phyloP scores from a whole-genome alignment of 2,113 vertebrate genomes.

The Syngnathus floridae region DNA sequence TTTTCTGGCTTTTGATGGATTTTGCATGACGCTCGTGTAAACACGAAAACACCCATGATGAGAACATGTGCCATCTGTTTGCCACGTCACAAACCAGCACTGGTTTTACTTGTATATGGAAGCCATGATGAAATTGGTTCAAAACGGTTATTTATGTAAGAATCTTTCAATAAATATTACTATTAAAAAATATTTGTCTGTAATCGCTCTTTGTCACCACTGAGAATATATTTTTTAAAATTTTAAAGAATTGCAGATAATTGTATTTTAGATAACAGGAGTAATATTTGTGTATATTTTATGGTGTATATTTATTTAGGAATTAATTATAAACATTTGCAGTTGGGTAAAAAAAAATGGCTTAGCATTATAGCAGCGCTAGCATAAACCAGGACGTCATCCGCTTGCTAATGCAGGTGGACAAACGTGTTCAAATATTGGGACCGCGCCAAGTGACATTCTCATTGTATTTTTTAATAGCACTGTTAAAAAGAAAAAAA shows the following conservation, averaged over 20 bases:
- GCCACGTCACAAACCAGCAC: slow-evolving; percentile 41
- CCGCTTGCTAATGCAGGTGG: neutral
- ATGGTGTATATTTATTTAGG: no score
- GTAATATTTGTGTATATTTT: no score
- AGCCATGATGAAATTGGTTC: slow-evolving; percentile 39
- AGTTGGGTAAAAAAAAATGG: no score
- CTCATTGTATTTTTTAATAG: neutral
- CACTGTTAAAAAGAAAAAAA: neutral
- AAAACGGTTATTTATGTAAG: slow-evolving; percentile 61
- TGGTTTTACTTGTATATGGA: slow-evolving; percentile 56
- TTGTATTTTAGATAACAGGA: neutral
- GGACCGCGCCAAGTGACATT: neutral
- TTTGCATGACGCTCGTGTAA: slow-evolving; percentile 45
- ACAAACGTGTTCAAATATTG: neutral
- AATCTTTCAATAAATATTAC: slow-evolving; percentile 64
- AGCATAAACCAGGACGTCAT: neutral
- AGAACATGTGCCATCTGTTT: slow-evolving; percentile 6
- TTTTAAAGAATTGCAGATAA: neutral
- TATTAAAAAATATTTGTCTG: slow-evolving; percentile 25
- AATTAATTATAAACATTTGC: no score
- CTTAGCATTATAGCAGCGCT: neutral
- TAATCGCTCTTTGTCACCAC: neutral
- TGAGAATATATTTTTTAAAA: neutral
- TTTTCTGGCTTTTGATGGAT: slow-evolving; percentile 8
- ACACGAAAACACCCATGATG: slow-evolving; percentile 20